Evolutionary conservation across 2,113 vertebrate genomes (phyloP).

Genomic region (Oxyura jamaicensis): DNA sequence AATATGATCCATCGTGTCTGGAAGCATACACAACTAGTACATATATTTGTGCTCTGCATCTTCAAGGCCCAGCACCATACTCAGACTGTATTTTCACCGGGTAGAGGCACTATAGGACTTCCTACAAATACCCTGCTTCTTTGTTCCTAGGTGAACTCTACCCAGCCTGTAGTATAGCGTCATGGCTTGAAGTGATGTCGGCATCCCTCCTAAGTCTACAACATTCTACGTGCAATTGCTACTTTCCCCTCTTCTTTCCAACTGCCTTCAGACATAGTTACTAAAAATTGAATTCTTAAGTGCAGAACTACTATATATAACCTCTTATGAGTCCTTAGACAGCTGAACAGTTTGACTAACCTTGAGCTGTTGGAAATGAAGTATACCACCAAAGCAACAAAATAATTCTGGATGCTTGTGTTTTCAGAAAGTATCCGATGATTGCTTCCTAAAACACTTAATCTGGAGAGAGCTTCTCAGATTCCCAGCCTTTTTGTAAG

Average conservation of each 20-base stretch:
- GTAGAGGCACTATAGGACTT: not conserved
- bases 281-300: not conserved
- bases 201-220: not conserved
- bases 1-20: not conserved
- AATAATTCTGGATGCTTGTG: not conserved
- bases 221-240: not conserved
- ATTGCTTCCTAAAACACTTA: not conserved
- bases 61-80: not conserved
- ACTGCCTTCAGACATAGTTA: not conserved
- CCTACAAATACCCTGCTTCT: not conserved
- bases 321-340: not conserved
- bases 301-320: not conserved
- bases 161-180: not conserved
- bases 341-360: not conserved
- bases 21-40: not conserved
- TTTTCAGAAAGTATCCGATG: not conserved
- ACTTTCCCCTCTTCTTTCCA: not conserved
- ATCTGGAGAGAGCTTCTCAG: not conserved
- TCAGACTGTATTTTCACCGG: not conserved
- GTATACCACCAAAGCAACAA: not conserved
- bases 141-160: not conserved
- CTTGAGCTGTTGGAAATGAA: not conserved
- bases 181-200: not conserved
- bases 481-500: not conserved
- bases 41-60: not conserved